Base-by-base conservation (phyloP, 2,113 vertebrate species). In the Alaudala cheleensis region DNA sequence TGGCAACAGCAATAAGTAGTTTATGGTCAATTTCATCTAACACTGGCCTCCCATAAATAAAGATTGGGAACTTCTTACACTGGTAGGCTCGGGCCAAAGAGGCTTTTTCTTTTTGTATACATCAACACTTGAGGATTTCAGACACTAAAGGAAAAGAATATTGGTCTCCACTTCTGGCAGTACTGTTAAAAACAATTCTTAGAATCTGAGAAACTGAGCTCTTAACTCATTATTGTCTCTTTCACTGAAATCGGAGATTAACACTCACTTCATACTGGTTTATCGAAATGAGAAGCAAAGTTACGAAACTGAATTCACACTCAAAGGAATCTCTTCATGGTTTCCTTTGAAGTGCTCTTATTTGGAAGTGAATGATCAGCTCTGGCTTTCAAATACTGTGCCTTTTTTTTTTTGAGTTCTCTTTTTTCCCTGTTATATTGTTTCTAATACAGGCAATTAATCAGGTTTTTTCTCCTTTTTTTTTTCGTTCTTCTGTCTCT, bases 1-100 rank as follows among this genome's bases (percentile, higher is more conserved):
- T 95, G 94, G 91, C 87, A 92, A 91, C 54, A 58, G 61, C 70
- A 87, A 20, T 92, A 86, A 91, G 83, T 89, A 86, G 77, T 93
- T 95, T 95, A 87, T 95, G 89, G 91, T 76, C 91, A 89, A 89
- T 95, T 97, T 95, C 70, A 91, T 95, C 89, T 89, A 76, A 87
- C 37, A 31, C 20, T 67, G 61, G 81, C 70, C 57, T 95, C n/a
- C 65, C 37, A 84, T 95, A 92, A 95, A 95, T 85, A 95, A 91
- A 82, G 33, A 84, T 29, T 49, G 50, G 49, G 42, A 91, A 74
- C 45, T 44, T 95, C 88, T 89, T 76, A 57, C 37, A 69, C 13
- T 60, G 2, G 3, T 76, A 85, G 28, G 20, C 53, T 87, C 5
- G 9, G 58, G 73, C 89, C 61, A 84, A 91, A 93, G 66, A 83